Evolutionary conservation across 1,140 invertebrate species (phyloP).

Genomic region (Formica exsecta): DNA sequence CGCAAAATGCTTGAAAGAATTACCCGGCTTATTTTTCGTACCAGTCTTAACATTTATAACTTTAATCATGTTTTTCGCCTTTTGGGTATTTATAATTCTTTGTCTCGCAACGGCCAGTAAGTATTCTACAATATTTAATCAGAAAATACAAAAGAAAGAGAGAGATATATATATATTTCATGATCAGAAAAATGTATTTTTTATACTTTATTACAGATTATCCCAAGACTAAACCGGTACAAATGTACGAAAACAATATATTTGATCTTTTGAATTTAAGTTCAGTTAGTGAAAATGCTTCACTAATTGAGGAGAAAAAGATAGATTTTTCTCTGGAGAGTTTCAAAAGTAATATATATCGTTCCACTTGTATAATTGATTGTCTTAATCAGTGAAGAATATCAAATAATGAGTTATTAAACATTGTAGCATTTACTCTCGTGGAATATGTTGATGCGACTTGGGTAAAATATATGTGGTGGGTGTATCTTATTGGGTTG

Average conservation of each 20-base stretch:
- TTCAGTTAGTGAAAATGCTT: slow-evolving; percentile 68
- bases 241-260: slow-evolving; percentile 81
- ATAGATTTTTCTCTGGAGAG: slow-evolving; percentile 72
- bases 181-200: slow-evolving; percentile 24
- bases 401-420: slow-evolving; percentile 50
- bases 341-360: slow-evolving; percentile 76
- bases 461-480: slow-evolving; percentile 96
- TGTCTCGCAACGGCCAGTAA: slow-evolving; percentile 91
- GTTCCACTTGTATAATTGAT: background rate
- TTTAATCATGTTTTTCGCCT: slow-evolving; percentile 92
- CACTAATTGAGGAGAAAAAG: slow-evolving; percentile 73
- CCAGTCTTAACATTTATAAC: slow-evolving; percentile 94
- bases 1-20: slow-evolving; percentile 92
- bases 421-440: slow-evolving; percentile 87
- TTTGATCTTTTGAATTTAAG: slow-evolving; percentile 80
- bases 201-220: slow-evolving; percentile 81
- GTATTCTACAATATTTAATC: slow-evolving; percentile 75
- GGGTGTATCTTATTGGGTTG: slow-evolving; percentile 95
- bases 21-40: slow-evolving; percentile 95
- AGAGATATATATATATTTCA: background rate
- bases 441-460: slow-evolving; percentile 90
- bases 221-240: slow-evolving; percentile 84
- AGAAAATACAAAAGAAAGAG: background rate
- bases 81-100: slow-evolving; percentile 94
- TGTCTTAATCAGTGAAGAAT: slow-evolving; percentile 22